These are phyloP conservation scores for Caenorhabditis parvicauda DNA, from an alignment of 2,888 invertebrate genomes.

Conservation along the genomic window DNA sequence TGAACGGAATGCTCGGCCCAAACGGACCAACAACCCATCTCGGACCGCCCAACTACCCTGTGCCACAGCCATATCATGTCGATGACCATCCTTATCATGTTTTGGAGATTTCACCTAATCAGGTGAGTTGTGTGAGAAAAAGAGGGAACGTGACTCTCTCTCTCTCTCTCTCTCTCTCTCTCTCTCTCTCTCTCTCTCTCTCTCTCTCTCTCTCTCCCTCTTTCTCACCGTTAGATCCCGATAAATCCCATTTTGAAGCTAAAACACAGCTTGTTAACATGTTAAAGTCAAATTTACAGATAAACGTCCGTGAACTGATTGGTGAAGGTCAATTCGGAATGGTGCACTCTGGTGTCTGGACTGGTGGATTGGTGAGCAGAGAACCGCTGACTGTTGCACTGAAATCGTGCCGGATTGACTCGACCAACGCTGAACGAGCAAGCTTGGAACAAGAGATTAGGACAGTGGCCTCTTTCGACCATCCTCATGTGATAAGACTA, in stretches of 20 bases:
- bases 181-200: too few relatives aligned
- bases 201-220: slow-evolving; percentile 4
- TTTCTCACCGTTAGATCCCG: too few relatives aligned
- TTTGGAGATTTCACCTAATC: slow-evolving; percentile 42
- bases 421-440: slow-evolving; percentile 31
- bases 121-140: too few relatives aligned
- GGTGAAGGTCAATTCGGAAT: slow-evolving; percentile 92
- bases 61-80: slow-evolving; percentile 64
- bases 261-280: too few relatives aligned
- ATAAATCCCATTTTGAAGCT: too few relatives aligned
- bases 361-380: slow-evolving; percentile 19
- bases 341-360: slow-evolving; percentile 29
- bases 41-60: slow-evolving; percentile 75
- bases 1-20: slow-evolving; percentile 36
- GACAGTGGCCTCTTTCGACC: slow-evolving; percentile 82
- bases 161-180: too few relatives aligned
- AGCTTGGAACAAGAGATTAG: slow-evolving; percentile 40
- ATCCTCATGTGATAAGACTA: slow-evolving; percentile 91
- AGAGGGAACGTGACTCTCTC: too few relatives aligned
- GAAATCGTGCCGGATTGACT: slow-evolving; percentile 31
- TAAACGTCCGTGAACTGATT: slow-evolving; percentile 85
- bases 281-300: too few relatives aligned
- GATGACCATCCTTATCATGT: slow-evolving; percentile 68
- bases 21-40: slow-evolving; percentile 71
- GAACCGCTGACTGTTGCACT: slow-evolving; percentile 38